Base-by-base conservation (phyloP, 2,888 invertebrate genomes). In the Lottia gigantea region DNA sequence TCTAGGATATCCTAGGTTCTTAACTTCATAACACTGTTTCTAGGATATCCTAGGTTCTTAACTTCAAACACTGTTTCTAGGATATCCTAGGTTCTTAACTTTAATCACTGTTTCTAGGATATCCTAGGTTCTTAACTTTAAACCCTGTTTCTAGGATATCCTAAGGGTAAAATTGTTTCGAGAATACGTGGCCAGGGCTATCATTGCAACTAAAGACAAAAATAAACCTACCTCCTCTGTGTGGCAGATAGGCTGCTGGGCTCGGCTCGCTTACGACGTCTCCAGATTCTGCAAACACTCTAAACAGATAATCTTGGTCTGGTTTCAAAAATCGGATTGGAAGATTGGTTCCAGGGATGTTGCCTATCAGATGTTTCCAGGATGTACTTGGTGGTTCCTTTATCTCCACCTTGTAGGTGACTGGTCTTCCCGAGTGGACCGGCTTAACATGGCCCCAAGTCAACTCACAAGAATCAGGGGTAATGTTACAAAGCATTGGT, bases 231-330 rank as follows among this genome's bases (percentile, higher is more conserved):
- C 85, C 83, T 71, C 82, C 80, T 73, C 84, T 75, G 68, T 80
- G 80, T 12, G 84, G 81, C 67, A 85, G 77, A 70, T 81, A 84
- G 23, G 80, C 84, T 16, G 84, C 80, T 7, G 97, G 96, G 68
- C 97, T 97, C 0, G 99, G 98, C 87, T 98, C 98, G 88, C 96
- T 96, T 77, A 97, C 93, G 66, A 97, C 97, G 86, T 94, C 95
- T 87, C 95, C 95, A 90, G 97, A 97, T 87, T 97, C 97, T 4
- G 98, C 98, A 45, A 97, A 92, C 46, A 99, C 93, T 73, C 99
- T 92, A 91, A 98, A 97, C 89, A 95, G 94, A 90, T 98, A 98
- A 89, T 98, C 97, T 77, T 95, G 92, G 66, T 85, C 85, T 8
- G 85, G 85, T 63, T 80, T 73, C 14, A 85, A 79, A 68, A 80